phyloP scores from a whole-genome alignment of 2,797 vertebrate species.

The Peromyscus melanophrys region DNA sequence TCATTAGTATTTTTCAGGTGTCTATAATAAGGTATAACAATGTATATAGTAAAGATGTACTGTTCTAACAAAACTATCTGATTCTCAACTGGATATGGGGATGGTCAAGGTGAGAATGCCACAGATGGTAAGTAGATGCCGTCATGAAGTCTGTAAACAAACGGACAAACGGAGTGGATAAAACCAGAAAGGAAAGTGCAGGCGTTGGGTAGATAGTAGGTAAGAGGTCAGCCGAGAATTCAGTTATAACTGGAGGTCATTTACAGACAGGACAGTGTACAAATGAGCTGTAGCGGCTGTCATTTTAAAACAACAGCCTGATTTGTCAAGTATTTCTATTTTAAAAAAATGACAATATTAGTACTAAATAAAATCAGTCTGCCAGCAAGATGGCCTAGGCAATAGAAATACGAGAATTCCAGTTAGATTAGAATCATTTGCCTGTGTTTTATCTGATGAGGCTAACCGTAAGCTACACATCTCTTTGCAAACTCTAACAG shows the following conservation, averaged over 20 bases:
- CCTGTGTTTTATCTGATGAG: not conserved
- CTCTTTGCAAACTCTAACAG: slow-evolving; percentile 7
- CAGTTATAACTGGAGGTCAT: not conserved
- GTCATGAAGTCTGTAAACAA: not conserved
- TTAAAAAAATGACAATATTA: not conserved
- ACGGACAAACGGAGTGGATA: not conserved
- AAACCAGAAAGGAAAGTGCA: not conserved
- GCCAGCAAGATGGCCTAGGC: not conserved
- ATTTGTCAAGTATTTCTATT: not conserved
- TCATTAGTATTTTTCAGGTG: not conserved
- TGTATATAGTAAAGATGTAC: not conserved
- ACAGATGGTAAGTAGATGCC: not conserved
- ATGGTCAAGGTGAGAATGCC: not conserved
- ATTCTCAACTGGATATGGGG: not conserved
- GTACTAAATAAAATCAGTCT: slow-evolving; percentile 39
- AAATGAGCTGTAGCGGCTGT: not conserved
- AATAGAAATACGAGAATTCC: slow-evolving; percentile 1
- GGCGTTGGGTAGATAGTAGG: not conserved
- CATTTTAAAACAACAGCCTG: not conserved
- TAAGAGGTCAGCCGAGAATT: not conserved
- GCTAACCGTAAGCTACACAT: not conserved
- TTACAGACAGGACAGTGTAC: not conserved
- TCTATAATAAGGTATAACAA: not conserved
- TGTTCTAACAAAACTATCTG: not conserved
- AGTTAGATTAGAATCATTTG: slow-evolving; percentile 42